Conservation (phyloP, 2,113 vertebrate genomes). For the Hippotragus niger region DNA sequence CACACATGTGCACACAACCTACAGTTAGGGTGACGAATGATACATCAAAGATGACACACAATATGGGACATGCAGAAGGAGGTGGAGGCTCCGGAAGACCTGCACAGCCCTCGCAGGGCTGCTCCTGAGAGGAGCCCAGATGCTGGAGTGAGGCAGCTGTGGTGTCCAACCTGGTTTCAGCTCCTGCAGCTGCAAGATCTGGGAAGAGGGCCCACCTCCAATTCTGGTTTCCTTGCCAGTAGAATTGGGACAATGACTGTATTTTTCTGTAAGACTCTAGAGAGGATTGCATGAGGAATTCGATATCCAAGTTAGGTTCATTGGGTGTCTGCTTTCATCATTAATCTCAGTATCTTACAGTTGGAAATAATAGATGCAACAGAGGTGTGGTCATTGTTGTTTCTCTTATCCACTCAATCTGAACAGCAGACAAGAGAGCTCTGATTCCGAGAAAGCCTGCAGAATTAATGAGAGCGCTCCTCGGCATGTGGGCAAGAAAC, state of each 20-base stretch:
- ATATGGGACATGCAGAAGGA: rapidly evolving
- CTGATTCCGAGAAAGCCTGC: background rate
- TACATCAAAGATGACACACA: rapidly evolving
- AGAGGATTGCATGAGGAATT: background rate
- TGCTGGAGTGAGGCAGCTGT: background rate
- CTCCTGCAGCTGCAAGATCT: background rate
- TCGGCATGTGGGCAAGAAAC: rapidly evolving
- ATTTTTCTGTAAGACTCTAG: background rate
- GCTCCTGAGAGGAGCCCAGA: background rate
- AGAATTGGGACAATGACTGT: rapidly evolving
- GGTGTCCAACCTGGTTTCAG: background rate
- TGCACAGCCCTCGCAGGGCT: rapidly evolving
- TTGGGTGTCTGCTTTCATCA: rapidly evolving
- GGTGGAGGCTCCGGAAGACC: no score
- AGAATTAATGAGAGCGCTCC: rapidly evolving
- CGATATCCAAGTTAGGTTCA: rapidly evolving
- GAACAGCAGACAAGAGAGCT: background rate
- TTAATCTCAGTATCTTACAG: rapidly evolving
- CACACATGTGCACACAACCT: background rate
- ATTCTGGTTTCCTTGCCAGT: background rate
- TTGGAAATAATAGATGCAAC: rapidly evolving
- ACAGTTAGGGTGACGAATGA: background rate
- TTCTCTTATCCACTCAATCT: rapidly evolving
- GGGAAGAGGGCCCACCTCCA: background rate
- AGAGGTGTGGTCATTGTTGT: rapidly evolving